These are phyloP conservation scores for Hepsetus odoe DNA, from an alignment of 2,113 vertebrate species.

Conservation along the genomic window DNA sequence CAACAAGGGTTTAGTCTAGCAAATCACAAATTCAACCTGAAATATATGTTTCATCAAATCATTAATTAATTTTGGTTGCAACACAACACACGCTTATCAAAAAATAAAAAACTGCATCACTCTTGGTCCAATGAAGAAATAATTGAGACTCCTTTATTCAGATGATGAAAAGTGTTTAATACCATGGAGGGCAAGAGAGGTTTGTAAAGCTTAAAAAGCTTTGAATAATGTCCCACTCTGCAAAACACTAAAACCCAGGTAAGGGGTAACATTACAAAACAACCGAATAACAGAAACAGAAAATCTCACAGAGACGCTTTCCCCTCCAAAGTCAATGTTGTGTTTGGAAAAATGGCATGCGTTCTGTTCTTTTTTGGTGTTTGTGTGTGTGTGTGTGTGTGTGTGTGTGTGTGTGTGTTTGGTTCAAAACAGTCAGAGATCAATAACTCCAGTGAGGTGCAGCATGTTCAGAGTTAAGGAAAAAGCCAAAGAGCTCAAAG, in stretches of 20 bases:
- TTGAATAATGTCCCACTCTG: slow-evolving; percentile 25
- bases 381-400: neutral
- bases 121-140: slow-evolving; percentile 23
- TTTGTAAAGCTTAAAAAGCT: slow-evolving; percentile 11
- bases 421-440: slow-evolving; percentile 15
- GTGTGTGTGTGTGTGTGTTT: neutral
- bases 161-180: slow-evolving; percentile 29
- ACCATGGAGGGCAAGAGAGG: slow-evolving; percentile 8
- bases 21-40: neutral
- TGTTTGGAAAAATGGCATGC: neutral
- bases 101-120: neutral
- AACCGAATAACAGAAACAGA: neutral
- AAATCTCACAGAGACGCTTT: slow-evolving; percentile 1
- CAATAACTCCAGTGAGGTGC: slow-evolving; percentile 18
- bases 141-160: slow-evolving; percentile 16
- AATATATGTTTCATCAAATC: neutral
- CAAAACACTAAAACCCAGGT: neutral
- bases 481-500: neutral
- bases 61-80: slow-evolving; percentile 2
- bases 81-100: slow-evolving; percentile 1
- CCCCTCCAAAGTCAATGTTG: slow-evolving; percentile 6
- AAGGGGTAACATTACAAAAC: slow-evolving; percentile 25
- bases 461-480: neutral
- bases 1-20: neutral
- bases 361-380: neutral